These are phyloP conservation scores for Vireo altiloquus DNA, from an alignment of 2,113 vertebrate species.

Conservation along the genomic window DNA sequence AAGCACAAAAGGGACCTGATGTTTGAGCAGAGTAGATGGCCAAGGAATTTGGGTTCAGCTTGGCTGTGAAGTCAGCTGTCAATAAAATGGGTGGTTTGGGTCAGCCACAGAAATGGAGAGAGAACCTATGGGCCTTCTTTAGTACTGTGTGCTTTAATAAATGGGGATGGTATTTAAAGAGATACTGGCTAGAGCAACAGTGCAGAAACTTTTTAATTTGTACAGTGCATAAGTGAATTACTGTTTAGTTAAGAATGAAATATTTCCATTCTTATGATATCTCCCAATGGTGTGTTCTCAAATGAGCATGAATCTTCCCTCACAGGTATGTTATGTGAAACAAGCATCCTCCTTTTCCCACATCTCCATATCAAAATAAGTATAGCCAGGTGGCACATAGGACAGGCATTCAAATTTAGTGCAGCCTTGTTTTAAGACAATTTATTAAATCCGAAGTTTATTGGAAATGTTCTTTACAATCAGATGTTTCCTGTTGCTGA, in stretches of 20 bases:
- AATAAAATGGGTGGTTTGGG: not conserved
- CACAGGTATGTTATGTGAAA: fast-evolving
- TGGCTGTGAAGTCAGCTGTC: not conserved
- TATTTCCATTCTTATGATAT: not conserved
- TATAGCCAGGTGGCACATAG: not conserved
- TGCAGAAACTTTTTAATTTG: not conserved
- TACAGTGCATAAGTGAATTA: not conserved
- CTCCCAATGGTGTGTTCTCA: not conserved
- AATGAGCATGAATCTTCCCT: not conserved
- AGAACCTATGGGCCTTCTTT: not conserved
- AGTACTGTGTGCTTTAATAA: not conserved
- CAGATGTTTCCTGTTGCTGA: slow-evolving; percentile 71
- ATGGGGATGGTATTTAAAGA: not conserved
- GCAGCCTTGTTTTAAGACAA: not conserved
- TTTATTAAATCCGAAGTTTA: slow-evolving; percentile 32
- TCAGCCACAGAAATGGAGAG: not conserved
- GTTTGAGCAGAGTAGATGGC: not conserved
- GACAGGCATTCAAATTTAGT: not conserved
- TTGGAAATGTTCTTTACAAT: slow-evolving; percentile 63
- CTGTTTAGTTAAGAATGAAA: not conserved
- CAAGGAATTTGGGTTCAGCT: not conserved
- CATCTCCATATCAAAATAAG: fast-evolving
- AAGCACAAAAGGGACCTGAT: not conserved
- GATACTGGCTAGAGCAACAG: not conserved
- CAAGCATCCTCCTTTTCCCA: not conserved